These are phyloP conservation scores for Platyrinchus mystaceus DNA, from an alignment of 2,797 vertebrate species.

Conservation along the genomic window DNA sequence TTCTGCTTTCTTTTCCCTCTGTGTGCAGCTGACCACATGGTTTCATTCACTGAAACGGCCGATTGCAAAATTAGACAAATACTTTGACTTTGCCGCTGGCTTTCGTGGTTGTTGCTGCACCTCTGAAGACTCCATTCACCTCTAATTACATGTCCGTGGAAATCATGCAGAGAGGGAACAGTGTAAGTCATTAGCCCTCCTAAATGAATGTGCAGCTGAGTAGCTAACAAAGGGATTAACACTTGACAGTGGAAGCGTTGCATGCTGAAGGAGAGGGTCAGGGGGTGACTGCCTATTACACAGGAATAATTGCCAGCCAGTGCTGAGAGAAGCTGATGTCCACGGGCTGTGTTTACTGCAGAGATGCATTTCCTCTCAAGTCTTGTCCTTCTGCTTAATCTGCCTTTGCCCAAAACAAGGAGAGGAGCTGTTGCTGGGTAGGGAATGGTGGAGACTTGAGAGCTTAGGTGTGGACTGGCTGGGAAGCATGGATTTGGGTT, in stretches of 20 bases:
- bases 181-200: conserved; percentile 71
- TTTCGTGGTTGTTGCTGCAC: background rate
- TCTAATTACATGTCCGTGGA: conserved; percentile 72
- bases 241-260: conserved; percentile 19
- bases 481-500: fast-evolving
- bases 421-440: background rate
- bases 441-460: background rate
- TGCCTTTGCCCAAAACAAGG: background rate
- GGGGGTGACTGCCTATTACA: conserved; percentile 17
- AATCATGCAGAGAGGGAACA: conserved; percentile 60
- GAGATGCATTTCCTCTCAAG: background rate
- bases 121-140: conserved; percentile 60
- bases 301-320: conserved; percentile 58
- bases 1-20: background rate
- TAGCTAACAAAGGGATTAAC: conserved; percentile 72
- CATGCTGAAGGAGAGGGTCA: conserved; percentile 4
- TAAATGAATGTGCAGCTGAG: conserved; percentile 66
- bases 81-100: conserved; percentile 53
- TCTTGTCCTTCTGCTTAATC: background rate
- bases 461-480: fast-evolving
- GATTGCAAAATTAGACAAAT: conserved; percentile 64
- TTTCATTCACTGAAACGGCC: conserved; percentile 46
- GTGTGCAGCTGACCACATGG: background rate
- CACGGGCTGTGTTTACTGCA: background rate
- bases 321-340: background rate